A percentile compares a stretch with the other conserved stretches of the same genome.
phyloP scores from a whole-genome alignment of 1,140 invertebrate genomes.

The Apis florea region DNA sequence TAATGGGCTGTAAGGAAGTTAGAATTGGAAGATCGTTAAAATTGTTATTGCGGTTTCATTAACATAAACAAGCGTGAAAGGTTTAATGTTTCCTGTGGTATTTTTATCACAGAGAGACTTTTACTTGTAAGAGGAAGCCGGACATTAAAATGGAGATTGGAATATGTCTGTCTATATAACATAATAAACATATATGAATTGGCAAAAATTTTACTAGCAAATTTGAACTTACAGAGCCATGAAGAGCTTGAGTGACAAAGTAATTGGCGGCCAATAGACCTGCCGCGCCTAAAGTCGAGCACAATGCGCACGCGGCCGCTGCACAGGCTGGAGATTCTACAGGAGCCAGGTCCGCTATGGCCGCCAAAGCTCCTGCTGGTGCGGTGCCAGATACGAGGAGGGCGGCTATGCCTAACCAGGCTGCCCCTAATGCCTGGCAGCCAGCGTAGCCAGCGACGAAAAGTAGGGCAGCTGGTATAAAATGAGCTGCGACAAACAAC shows the following conservation, averaged over 20 bases:
- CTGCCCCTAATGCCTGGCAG: constrained; percentile 82
- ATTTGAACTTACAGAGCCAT: constrained; percentile 81
- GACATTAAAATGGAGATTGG: background rate
- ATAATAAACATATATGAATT: constrained; percentile 61
- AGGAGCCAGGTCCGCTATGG: constrained; percentile 82
- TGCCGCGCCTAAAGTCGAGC: constrained; percentile 82
- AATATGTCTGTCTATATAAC: background rate
- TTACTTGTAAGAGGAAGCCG: no score
- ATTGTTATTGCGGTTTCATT: background rate
- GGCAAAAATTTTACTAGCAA: constrained; percentile 70
- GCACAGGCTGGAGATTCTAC: constrained; percentile 78
- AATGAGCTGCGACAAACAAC: constrained; percentile 78
- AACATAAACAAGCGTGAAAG: background rate
- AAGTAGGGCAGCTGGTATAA: constrained; percentile 82
- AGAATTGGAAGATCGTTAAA: background rate
- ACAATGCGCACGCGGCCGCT: constrained; percentile 82
- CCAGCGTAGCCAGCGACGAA: constrained; percentile 83
- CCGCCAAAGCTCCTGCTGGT: constrained; percentile 81
- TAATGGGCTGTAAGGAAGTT: background rate
- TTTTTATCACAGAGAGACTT: background rate
- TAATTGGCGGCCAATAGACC: constrained; percentile 83
- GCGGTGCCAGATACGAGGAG: constrained; percentile 82
- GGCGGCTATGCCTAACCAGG: constrained; percentile 82
- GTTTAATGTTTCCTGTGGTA: background rate
- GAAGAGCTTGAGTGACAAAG: constrained; percentile 82